These are phyloP conservation scores for Megalops cyprinoides DNA, from an alignment of 2,797 vertebrate species.

Conservation along the genomic window DNA sequence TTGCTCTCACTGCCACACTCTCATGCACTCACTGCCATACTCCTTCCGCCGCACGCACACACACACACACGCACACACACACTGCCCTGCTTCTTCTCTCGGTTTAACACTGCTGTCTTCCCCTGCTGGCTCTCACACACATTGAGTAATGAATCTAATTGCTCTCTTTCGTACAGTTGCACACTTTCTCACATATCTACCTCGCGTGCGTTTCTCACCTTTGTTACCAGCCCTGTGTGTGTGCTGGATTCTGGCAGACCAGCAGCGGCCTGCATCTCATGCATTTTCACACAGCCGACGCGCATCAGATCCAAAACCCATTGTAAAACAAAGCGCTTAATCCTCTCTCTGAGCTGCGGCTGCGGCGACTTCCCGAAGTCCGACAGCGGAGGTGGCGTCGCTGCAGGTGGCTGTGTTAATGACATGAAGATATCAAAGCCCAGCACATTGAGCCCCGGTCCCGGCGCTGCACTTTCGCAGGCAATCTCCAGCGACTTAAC, in stretches of 20 bases:
- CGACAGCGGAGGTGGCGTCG: not conserved
- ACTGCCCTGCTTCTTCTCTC: not conserved
- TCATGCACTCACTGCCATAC: not conserved
- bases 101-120: not conserved
- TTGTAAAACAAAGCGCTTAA: not conserved
- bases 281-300: too few relatives aligned
- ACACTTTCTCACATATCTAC: not conserved
- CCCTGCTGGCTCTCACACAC: not conserved
- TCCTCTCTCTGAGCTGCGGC: not conserved
- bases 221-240: not conserved
- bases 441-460: constrained; percentile 9
- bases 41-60: not conserved
- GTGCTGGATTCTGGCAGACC: not conserved
- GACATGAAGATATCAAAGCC: constrained; percentile 12
- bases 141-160: not conserved
- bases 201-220: not conserved
- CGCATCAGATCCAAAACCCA: not conserved
- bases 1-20: too few relatives aligned
- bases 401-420: not conserved
- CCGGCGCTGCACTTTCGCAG: constrained; percentile 48
- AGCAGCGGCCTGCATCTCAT: not conserved
- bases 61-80: not conserved
- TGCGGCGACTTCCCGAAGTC: not conserved
- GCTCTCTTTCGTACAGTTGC: not conserved
- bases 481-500: constrained; percentile 49